phyloP scores from a whole-genome alignment of 2,888 invertebrate genomes.

The Seira musarum region DNA sequence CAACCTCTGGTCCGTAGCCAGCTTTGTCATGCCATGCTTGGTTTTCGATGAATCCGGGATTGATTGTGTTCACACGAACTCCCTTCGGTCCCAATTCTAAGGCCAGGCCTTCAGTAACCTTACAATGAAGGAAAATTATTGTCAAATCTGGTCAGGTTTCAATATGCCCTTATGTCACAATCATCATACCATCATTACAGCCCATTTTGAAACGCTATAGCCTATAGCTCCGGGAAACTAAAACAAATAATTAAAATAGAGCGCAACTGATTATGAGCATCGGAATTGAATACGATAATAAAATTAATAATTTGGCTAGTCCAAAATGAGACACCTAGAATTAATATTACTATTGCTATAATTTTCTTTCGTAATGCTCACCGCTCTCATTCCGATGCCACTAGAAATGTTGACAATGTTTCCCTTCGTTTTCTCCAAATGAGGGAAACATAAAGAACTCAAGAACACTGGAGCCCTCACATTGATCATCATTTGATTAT shows the following conservation, averaged over 20 bases:
- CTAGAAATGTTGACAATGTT: slow-evolving; percentile 76
- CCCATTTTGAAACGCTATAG: slow-evolving; percentile 62
- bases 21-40: slow-evolving; percentile 61
- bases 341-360: neutral
- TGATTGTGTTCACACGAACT: slow-evolving; percentile 54
- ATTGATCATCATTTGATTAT: slow-evolving; percentile 74
- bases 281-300: neutral
- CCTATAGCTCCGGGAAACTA: slow-evolving; percentile 62
- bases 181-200: slow-evolving; percentile 63
- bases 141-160: too few relatives aligned
- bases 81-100: slow-evolving; percentile 56
- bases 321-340: neutral
- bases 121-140: too few relatives aligned
- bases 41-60: slow-evolving; percentile 59
- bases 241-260: slow-evolving; percentile 2
- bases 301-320: neutral
- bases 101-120: slow-evolving; percentile 45
- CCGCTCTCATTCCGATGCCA: slow-evolving; percentile 74
- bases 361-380: slow-evolving; percentile 27
- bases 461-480: slow-evolving; percentile 71
- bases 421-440: slow-evolving; percentile 72
- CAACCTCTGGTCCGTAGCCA: slow-evolving; percentile 60
- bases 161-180: too few relatives aligned
- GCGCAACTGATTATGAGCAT: neutral
- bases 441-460: slow-evolving; percentile 72